Conservation (phyloP, 2,797 vertebrate genomes). For the Psittacula derbiana region DNA sequence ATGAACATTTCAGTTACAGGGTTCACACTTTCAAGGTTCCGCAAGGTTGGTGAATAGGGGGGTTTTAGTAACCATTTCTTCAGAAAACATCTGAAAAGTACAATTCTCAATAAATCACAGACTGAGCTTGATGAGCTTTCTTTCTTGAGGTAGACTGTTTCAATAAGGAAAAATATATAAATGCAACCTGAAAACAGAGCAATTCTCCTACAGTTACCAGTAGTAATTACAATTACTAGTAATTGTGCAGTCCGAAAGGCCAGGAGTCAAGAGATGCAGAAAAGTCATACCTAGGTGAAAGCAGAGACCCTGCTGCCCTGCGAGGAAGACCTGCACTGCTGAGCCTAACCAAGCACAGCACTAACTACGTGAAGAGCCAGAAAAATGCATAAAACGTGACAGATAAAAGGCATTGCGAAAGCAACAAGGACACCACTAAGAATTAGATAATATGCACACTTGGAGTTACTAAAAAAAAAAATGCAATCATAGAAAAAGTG, state of each 20-base stretch:
- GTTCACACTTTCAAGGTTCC: neutral
- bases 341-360: neutral
- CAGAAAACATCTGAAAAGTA: neutral
- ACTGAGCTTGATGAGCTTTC: neutral
- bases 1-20: rapidly evolving
- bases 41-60: rapidly evolving
- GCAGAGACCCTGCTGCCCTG: neutral
- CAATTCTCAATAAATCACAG: neutral
- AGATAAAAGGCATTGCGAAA: neutral
- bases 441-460: neutral
- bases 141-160: neutral
- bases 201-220: neutral
- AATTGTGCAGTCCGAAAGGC: neutral
- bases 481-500: too few species aligned
- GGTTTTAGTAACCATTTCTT: neutral
- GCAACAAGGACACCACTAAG: neutral
- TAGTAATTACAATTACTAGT: neutral
- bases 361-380: rapidly evolving
- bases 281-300: neutral
- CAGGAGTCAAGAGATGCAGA: neutral
- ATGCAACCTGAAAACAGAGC: neutral
- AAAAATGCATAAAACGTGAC: rapidly evolving
- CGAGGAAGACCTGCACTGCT: neutral
- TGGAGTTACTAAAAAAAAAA: neutral
- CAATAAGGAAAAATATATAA: neutral